Base-by-base conservation (phyloP, 2,113 vertebrate genomes). In the Copsychus sechellarum region DNA sequence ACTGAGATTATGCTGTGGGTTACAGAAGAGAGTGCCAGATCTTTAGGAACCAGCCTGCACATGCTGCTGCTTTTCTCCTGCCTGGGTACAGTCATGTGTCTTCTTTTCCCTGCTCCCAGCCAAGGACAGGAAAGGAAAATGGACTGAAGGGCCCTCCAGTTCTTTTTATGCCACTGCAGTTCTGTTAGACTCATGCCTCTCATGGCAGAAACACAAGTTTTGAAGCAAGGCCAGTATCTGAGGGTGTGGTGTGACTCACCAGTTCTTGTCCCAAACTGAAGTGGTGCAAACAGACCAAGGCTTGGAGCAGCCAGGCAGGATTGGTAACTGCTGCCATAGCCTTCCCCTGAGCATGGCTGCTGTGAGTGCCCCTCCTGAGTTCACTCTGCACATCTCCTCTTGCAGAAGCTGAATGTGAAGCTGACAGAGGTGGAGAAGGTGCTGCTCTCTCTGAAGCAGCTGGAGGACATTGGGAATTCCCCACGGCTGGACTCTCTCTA, bases 401-500 rank as follows among this genome's bases (percentile, higher is more conserved):
- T 91, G 62, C 97, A 99, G 99, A 98, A 98, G 64, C 93, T 99
- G 95, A 23, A n/a, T 1, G 95, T 98, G 91, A 96, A 97, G 64
- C 43, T 99, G 90, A 79, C 88, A 0, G 62, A 92, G 10, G 65
- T 99, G 69, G 95, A 97, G 64, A 60, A 33, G 0, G 88, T 93
- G 62, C 96, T 99, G 80, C 94, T 97, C 64, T 23, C 94, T 11
- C 93, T 98, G 74, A 96, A 96, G 22, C 90, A 98, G 61, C 61
- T 91, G 11, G 95, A 98, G 23, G 89, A 62, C 15, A 91, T 98
- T 4, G 92, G 97, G 16, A 98, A 96, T 18, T 97, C 98, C 0
- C 96, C 97, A 6, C 98, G 98, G 31, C 97, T 99, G 6, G 97
- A 98, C 33, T 98, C 98, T 91, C 97, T 98, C 16, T 99, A 99